A percentile compares a stretch with the other conserved stretches of the same genome.
Conservation (phyloP, 2,888 invertebrate genomes). For the Synergus gifuensis region DNA sequence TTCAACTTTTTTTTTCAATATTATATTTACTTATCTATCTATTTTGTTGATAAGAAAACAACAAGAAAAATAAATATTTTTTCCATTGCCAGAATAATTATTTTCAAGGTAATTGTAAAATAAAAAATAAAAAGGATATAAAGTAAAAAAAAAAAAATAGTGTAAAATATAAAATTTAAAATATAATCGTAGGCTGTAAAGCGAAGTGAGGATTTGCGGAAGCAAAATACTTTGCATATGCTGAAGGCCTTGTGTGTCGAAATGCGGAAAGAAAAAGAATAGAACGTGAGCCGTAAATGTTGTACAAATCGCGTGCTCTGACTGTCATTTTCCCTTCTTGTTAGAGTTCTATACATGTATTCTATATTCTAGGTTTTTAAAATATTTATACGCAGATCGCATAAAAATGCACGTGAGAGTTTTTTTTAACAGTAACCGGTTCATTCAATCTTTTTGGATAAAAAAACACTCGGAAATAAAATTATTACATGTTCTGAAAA, state of each 20-base stretch:
- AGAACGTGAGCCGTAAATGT: conserved; percentile 39
- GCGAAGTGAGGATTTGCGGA: conserved; percentile 51
- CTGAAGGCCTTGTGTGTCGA: conserved; percentile 53
- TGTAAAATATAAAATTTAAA: conserved; percentile 13
- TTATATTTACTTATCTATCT: background rate
- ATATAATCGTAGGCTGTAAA: conserved; percentile 27
- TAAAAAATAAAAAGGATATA: background rate
- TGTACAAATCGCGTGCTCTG: conserved; percentile 42
- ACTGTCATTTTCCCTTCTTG: conserved; percentile 30
- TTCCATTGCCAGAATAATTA: background rate
- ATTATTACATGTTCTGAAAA: background rate
- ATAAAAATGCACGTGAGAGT: conserved; percentile 18
- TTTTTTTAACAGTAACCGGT: conserved; percentile 4
- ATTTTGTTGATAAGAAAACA: background rate
- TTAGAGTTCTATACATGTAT: background rate
- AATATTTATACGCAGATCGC: conserved; percentile 7
- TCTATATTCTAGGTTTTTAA: conserved; percentile 21
- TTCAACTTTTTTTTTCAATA: background rate
- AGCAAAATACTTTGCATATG: conserved; percentile 55
- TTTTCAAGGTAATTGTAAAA: background rate
- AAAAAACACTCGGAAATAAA: background rate
- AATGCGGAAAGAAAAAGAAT: conserved; percentile 53
- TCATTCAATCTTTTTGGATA: background rate
- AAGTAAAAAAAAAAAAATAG: too few relatives aligned
- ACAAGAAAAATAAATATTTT: background rate